Evolutionary conservation across 2,888 invertebrate genomes (phyloP), one percentile per base, ranked within the genome.

Genomic region (Pardosa pseudoannulata): DNA sequence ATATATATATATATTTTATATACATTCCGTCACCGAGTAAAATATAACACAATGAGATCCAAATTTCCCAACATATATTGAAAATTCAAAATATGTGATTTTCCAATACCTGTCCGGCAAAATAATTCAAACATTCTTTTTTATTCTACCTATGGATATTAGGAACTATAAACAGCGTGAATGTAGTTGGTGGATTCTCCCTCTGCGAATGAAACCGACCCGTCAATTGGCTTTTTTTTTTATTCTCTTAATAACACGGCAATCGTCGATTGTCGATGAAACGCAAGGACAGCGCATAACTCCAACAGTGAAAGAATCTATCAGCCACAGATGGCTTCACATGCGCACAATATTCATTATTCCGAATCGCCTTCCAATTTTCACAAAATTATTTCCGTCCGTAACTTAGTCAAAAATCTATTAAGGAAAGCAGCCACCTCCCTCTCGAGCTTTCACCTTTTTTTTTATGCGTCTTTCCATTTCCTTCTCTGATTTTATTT

Each of bases 271-370:
- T 75, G 29, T 41, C 65, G 65, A 31, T 31, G 31, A 31, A 65
- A 31, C 23, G 27, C 28, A 23, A 9, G 74, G 62, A 23, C 9
- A 50, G 32, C 32, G 36, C 11, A 29, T 75, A 41, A 41, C 46
- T n/a, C 27, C 19, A 29, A 27, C 56, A 62, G 31, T 9, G 46
- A 29, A 11, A 36, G 29, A n/a, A 19, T 39, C 31, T 31, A 72
- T 65, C 72, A 19, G 79, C 62, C 31, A 80, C 79, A 80, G 79
- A 46, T 80, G 79, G 65, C 73, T 80, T 80, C 79, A 73, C 79
- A 80, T 41, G 67, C 65, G 39, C 79, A 41, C 50, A 50, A 67
- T 73, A 80, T 73, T 73, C 79, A 80, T 80, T 80, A 80, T 80
- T 73, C 64, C 41, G 28, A 39, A 64, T 79, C 79, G 71, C 50